Evolutionary conservation across 1,140 invertebrate genomes (phyloP), one percentile per base, ranked within the genome.

Genomic region (Probaryconus sp.): DNA sequence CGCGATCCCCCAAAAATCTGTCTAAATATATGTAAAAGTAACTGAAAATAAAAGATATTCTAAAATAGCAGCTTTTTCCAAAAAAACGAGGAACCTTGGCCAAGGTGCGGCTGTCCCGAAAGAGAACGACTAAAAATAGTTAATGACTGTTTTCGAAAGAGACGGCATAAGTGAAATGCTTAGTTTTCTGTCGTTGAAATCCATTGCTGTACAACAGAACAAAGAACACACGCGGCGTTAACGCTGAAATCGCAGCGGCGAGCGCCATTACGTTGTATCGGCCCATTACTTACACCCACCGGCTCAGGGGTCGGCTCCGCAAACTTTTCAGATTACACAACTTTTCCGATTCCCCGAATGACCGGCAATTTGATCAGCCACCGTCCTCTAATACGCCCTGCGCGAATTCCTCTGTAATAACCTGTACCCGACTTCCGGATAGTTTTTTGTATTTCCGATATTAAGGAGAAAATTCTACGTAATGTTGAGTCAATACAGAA

Each of bases 291-390:
- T 78, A 79, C 69, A 77, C 61, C 70, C 55, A 60, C 35, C 40
- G 50, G 14, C 63, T 11, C 30, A 24, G 37, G 38, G 37, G 40
- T 48, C 20, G 37, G 40, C 30, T 20, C 24, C 43, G 67, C 24
- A 80, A 82, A 84, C 81, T 82, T 82, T 82, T 75, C 77, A 78
- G 81, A 82, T 84, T 84, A 81, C 80, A 77, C 74, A 82, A 82
- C 81, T 82, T 84, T 82, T 81, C 79, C 74, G 80, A 82, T 82
- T 81, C 77, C 60, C 74, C 77, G 79, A 82, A 84, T 81, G 81
- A 80, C 79, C 81, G 43, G 69, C 77, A 76, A 79, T 81, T 81
- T 73, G 71, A 80, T 77, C 73, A 76, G 77, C 67, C 65, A 40
- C 40, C 38, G 37, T 26, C 24, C 35, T 16, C 28, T 47, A 20